Conservation (phyloP, 2,888 invertebrate species). For the Chymomyza caudatula region DNA sequence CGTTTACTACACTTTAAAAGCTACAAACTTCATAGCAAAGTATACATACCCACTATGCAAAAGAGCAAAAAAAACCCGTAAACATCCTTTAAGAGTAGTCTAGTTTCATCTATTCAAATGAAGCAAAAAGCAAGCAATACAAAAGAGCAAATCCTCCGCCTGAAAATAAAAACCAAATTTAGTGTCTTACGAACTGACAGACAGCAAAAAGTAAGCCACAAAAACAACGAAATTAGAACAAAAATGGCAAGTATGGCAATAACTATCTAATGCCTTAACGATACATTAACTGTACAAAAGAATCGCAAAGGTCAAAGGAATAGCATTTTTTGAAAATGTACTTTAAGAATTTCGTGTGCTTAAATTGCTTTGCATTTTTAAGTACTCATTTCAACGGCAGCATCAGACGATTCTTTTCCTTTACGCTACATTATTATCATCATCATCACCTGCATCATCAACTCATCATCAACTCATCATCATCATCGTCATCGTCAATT, state of each 20-base stretch:
- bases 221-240: neutral
- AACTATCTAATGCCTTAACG: neutral
- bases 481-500: conserved; percentile 14
- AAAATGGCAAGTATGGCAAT: neutral
- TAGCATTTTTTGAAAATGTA: too few species aligned
- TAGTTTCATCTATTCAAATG: neutral
- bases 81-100: too few species aligned
- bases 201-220: neutral
- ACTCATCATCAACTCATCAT: conserved; percentile 29
- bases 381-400: neutral
- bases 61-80: too few species aligned
- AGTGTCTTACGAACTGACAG: neutral
- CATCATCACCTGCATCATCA: too few species aligned
- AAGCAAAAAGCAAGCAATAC: neutral
- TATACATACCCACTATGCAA: too few species aligned
- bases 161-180: neutral
- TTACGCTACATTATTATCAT: conserved; percentile 41
- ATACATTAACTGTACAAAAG: neutral
- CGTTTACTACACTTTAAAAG: too few species aligned
- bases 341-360: neutral
- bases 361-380: neutral
- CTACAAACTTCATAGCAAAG: too few species aligned
- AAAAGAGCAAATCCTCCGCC: neutral
- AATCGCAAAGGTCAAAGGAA: neutral
- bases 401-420: too few species aligned